Base-by-base conservation (phyloP, 37 sponge, comb jelly and placozoan genomes). In the Eunapius fragilis region DNA sequence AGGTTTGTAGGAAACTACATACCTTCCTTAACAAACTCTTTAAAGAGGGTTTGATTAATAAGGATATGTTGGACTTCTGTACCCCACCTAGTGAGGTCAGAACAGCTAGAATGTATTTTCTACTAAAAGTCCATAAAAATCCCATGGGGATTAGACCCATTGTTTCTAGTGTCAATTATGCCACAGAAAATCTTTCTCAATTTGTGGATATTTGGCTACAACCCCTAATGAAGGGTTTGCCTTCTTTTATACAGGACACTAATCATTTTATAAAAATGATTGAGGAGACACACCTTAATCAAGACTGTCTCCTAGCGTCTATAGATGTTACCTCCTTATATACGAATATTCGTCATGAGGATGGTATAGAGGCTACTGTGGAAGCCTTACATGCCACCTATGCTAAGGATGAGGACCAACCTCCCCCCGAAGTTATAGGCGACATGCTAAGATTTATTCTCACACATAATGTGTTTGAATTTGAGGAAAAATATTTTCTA, bases 281-380 rank as follows among this genome's bases (percentile, higher is more conserved):
- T 67, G 80, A 84, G 48, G 32, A 19, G 19, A 32, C 27, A 36
- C 76, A 2, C 9, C 24, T 84, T 0, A 30, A 48, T 17, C 22
- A 37, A 79, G 33, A 84, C 31, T 37, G 27, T 24, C 33, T 84
- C 27, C 33, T 84, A 0, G 85, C 32, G 6, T 80, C 85, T 23
- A 80, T 84, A 17, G 85, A 84, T 37, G 80, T 76, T 68, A 48
- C 37, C 13, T 74, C 85, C 34, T 78, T 81, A 25, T 84, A 84
- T 78, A 84, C 85, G 49, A 58, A 26, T 10, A 84, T 84, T 32
- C 77, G 47, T 24, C 85, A 84, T 22, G 58, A 75, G 13, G 85
- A 84, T 25, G 85, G 75, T 26, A 80, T 80, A 4, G 10, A 71
- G 7, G 72, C 82, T 10, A 70, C 26, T 12, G 75, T 28, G 5